Percentiles rank a stretch among this genome's conserved stretches.
Evolutionary conservation across 1,140 invertebrate genomes (phyloP).

Genomic region (Hetaerina americana): DNA sequence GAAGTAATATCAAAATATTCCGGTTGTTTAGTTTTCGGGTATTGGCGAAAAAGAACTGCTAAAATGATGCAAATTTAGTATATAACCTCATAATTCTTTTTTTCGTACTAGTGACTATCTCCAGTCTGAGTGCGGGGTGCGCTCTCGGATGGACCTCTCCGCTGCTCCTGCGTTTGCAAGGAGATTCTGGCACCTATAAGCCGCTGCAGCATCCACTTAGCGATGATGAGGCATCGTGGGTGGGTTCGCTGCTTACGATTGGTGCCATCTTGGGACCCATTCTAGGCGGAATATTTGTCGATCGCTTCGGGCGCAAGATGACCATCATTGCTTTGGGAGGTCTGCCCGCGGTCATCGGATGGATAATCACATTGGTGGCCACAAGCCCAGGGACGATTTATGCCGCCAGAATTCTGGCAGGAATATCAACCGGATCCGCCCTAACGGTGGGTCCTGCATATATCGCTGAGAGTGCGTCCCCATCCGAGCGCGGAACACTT

Average conservation of each 20-base stretch:
- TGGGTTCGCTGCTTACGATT: conserved; percentile 62
- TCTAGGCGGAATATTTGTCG: conserved; percentile 51
- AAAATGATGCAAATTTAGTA: too few relatives aligned
- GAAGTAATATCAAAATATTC: too few relatives aligned
- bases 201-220: neutral
- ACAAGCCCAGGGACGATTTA: conserved; percentile 26
- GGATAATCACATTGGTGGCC: neutral
- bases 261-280: conserved; percentile 63
- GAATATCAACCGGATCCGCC: conserved; percentile 42
- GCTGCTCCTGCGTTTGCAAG: conserved; percentile 45
- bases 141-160: conserved; percentile 72
- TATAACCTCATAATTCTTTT: too few relatives aligned
- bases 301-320: conserved; percentile 60
- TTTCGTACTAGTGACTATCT: too few relatives aligned
- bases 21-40: too few relatives aligned
- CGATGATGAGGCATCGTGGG: conserved; percentile 41
- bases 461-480: conserved; percentile 68
- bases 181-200: conserved; percentile 10
- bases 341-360: neutral
- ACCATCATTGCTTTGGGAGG: conserved; percentile 38
- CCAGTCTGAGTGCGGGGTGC: conserved; percentile 17
- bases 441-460: conserved; percentile 61
- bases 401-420: conserved; percentile 37
- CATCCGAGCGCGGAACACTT: conserved; percentile 59
- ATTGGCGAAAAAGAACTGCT: too few relatives aligned